These are phyloP conservation scores for Bombyx mandarina DNA, from an alignment of 1,140 invertebrate species.

Conservation along the genomic window DNA sequence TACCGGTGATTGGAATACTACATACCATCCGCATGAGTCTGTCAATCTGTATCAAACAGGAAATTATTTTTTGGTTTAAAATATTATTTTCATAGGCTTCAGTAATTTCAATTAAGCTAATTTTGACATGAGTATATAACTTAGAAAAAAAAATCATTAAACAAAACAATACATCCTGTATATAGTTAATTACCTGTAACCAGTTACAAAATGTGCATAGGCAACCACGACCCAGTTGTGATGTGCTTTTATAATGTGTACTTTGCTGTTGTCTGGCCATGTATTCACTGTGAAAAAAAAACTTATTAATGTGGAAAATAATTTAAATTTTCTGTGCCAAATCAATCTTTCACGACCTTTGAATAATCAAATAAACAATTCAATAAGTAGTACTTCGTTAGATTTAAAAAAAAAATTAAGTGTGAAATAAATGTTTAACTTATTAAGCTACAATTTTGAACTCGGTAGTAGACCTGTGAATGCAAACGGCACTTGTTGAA, in stretches of 20 bases:
- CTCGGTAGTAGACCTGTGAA: no score
- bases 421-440: no score
- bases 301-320: no score
- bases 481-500: no score
- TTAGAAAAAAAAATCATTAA: not conserved
- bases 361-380: no score
- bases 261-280: constrained; percentile 88
- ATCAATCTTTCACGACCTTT: no score
- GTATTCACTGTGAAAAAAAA: constrained; percentile 45
- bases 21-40: constrained; percentile 96
- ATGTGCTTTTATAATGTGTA: constrained; percentile 96
- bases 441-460: no score
- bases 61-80: not conserved
- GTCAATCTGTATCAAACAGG: constrained; percentile 79
- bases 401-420: no score
- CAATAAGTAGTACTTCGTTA: no score
- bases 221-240: constrained; percentile 98
- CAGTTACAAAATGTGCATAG: constrained; percentile 95
- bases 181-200: constrained; percentile 81
- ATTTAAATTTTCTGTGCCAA: no score
- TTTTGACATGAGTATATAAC: not conserved
- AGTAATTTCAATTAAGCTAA: no score
- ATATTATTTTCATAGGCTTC: not conserved
- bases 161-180: not conserved
- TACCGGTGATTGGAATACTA: constrained; percentile 93